A percentile compares a stretch with the other conserved stretches of the same genome.
Evolutionary conservation across 2,888 invertebrate genomes (phyloP).

Genomic region (Ochropacha duplaris): DNA sequence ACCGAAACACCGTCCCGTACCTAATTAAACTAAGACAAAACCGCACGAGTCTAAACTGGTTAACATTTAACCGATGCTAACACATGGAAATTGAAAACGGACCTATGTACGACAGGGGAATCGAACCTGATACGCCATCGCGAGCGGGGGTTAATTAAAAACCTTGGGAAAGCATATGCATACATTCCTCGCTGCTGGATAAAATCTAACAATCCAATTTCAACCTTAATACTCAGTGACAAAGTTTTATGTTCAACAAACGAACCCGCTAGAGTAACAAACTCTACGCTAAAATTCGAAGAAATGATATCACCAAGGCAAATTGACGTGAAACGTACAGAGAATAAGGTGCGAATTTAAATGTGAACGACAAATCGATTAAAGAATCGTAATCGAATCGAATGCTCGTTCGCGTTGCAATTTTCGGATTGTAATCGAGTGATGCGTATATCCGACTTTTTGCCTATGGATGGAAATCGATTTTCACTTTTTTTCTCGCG

Average conservation of each 20-base stretch:
- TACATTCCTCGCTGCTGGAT: neutral
- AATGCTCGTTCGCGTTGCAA: neutral
- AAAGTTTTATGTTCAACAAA: neutral
- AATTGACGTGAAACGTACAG: neutral
- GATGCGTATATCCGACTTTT: neutral
- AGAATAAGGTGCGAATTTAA: neutral
- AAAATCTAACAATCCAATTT: neutral
- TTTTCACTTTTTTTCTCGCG: neutral
- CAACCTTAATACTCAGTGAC: neutral
- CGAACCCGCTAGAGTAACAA: neutral
- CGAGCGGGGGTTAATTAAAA: conserved; percentile 18
- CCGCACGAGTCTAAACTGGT: conserved; percentile 19
- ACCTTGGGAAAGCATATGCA: conserved; percentile 6
- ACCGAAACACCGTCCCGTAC: neutral
- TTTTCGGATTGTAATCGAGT: neutral
- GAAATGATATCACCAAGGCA: neutral
- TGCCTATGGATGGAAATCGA: neutral
- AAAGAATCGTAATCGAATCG: conserved; percentile 1
- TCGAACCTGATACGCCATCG: conserved; percentile 11
- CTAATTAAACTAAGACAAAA: conserved; percentile 15
- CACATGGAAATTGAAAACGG: conserved; percentile 18
- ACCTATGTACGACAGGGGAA: conserved; percentile 12
- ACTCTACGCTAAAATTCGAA: neutral
- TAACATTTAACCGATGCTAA: conserved; percentile 27
- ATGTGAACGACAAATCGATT: neutral